phyloP scores from a whole-genome alignment of 1,140 invertebrate genomes.

The Laupala kohalensis region DNA sequence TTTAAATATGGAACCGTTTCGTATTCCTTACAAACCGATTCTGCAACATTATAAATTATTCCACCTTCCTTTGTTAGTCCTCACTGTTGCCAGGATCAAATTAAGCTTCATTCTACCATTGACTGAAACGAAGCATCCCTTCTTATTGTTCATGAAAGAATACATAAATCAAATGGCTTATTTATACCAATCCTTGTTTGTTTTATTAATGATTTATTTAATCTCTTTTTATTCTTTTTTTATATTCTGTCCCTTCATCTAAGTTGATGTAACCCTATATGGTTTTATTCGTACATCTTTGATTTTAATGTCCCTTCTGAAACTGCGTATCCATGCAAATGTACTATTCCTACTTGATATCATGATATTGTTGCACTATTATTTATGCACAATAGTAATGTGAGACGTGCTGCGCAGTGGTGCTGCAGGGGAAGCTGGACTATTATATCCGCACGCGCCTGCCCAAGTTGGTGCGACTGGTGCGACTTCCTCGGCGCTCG shows the following conservation, averaged over 20 bases:
- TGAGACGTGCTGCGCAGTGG: constrained; percentile 29
- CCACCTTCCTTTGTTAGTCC: not conserved
- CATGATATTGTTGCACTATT: too few relatives aligned
- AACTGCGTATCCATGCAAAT: too few relatives aligned
- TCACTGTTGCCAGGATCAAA: not conserved
- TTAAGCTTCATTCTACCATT: not conserved
- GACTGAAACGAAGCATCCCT: not conserved
- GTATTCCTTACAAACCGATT: too few relatives aligned
- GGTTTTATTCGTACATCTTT: too few relatives aligned
- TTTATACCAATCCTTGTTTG: not conserved
- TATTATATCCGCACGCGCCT: constrained; percentile 60
- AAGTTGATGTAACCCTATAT: not conserved
- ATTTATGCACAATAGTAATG: too few relatives aligned
- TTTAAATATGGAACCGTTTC: too few relatives aligned
- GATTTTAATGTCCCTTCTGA: too few relatives aligned
- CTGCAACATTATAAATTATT: too few relatives aligned
- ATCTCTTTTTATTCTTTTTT: not conserved
- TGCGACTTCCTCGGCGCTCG: constrained; percentile 57
- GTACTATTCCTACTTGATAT: too few relatives aligned
- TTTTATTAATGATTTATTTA: not conserved
- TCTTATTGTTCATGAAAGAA: not conserved
- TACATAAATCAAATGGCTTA: too few relatives aligned
- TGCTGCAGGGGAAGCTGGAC: constrained; percentile 58
- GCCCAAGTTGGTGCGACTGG: constrained; percentile 54
- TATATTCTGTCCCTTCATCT: not conserved